Conservation (phyloP, 2,113 vertebrate species). For the Turdus rufiventris region DNA sequence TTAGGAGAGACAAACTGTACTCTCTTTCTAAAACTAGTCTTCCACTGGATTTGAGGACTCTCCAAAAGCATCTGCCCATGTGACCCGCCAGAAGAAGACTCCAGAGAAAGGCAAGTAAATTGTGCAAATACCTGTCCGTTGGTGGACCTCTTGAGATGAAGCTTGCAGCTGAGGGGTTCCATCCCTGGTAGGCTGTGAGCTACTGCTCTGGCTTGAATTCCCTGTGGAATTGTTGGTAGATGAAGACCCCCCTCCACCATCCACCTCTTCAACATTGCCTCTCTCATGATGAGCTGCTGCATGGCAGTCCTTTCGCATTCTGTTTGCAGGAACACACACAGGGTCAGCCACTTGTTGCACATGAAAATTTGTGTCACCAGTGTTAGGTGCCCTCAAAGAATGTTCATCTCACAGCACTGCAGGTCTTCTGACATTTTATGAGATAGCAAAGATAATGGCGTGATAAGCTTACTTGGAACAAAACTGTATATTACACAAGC, state of each 20-base stretch:
- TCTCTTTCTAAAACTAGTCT: not conserved
- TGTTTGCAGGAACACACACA: constrained; percentile 23
- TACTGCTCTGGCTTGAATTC: constrained; percentile 82
- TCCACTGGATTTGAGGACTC: not conserved
- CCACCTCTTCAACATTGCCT: constrained; percentile 82
- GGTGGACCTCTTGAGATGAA: constrained; percentile 69
- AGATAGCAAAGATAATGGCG: not conserved
- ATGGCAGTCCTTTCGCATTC: constrained; percentile 91
- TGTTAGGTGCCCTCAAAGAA: not conserved
- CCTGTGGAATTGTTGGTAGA: constrained; percentile 73
- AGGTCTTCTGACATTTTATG: not conserved
- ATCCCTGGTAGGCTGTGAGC: constrained; percentile 76
- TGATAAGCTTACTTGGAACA: not conserved
- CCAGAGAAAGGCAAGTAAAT: not conserved
- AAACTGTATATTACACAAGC: not conserved
- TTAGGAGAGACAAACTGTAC: not conserved
- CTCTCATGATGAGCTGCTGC: constrained; percentile 82
- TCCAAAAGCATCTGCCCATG: not conserved
- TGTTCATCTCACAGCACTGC: not conserved
- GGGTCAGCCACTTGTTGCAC: not conserved
- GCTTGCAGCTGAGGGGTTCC: constrained; percentile 69
- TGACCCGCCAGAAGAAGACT: not conserved
- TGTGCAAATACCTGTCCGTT: constrained; percentile 66
- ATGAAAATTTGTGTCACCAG: not conserved
- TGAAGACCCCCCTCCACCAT: constrained; percentile 71